Base-by-base conservation (phyloP, 2,888 invertebrate species). In the Metalampra italica region DNA sequence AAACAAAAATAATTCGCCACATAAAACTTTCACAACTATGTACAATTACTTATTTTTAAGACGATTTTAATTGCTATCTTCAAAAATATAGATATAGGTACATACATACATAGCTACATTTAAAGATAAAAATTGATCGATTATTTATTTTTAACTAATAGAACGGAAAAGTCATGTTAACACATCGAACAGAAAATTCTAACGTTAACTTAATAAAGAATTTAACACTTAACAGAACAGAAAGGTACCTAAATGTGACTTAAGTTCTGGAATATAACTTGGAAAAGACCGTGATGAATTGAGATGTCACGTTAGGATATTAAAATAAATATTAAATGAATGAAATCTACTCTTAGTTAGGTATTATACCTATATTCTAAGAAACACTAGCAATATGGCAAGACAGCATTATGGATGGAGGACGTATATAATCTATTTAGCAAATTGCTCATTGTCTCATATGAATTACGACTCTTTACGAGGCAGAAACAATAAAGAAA, bases 381-480 rank as follows among this genome's bases (percentile, higher is more conserved):
- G 72, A 77, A 80, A 82, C 71, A 79, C 85, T 85, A 85, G 80
- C 71, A 76, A 75, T 83, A 87, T 89, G 89, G 89, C 89, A 89
- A 89, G 88, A 88, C 85, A 84, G 81, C 82, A 82, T 78, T 81
- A 84, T 75, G 72, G 78, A 83, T 85, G 87, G 83, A 85, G 84
- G 84, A 84, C 84, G 82, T 82, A 79, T 78, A 75, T 84, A 82
- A 86, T 87, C 78, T 85, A 83, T 86, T 84, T 82, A 82, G 80
- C 74, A 82, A 87, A 89, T 87, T 82, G 87, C 85, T 86, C 82
- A 87, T 89, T 89, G 88, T 89, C 83, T 79, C 78, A 71, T 65
- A 60, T 78, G 82, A 81, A 84, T 86, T 83, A 82, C 79, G 78
- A 74, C 74, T 79, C 74, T 83, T 84, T 86, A 86, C 78, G 83